phyloP scores from a whole-genome alignment of 2,888 invertebrate genomes.

The Limnephilus lunatus region DNA sequence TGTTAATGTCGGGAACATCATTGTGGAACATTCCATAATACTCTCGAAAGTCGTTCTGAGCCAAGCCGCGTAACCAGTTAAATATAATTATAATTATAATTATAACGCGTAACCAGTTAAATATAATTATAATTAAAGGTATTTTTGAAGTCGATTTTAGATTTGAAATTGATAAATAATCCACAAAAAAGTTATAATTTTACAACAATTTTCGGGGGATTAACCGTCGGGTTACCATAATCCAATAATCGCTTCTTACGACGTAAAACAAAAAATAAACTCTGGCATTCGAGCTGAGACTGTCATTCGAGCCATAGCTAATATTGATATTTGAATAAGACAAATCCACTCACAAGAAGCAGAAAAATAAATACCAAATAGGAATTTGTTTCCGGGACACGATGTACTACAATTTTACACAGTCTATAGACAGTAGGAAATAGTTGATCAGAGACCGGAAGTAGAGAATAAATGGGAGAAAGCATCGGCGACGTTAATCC shows the following conservation, averaged over 20 bases:
- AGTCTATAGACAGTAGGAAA: neutral
- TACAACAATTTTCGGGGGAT: too few relatives aligned
- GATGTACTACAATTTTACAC: neutral
- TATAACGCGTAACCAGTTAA: too few relatives aligned
- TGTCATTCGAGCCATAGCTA: slow-evolving; percentile 3
- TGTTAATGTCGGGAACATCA: too few relatives aligned
- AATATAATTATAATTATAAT: too few relatives aligned
- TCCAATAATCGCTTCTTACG: neutral
- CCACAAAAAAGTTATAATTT: too few relatives aligned
- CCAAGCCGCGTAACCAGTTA: too few relatives aligned
- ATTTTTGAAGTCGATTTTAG: too few relatives aligned
- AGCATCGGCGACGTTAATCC: slow-evolving; percentile 52
- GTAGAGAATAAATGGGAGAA: slow-evolving; percentile 27
- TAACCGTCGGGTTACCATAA: neutral
- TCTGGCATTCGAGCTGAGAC: too few relatives aligned
- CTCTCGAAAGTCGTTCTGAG: too few relatives aligned
- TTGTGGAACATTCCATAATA: too few relatives aligned
- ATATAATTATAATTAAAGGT: too few relatives aligned
- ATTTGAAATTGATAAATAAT: too few relatives aligned
- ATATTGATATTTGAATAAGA: slow-evolving; percentile 39
- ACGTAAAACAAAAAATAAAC: neutral
- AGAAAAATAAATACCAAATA: slow-evolving; percentile 37
- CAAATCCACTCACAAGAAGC: slow-evolving; percentile 49
- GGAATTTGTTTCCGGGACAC: slow-evolving; percentile 20
- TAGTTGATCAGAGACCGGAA: slow-evolving; percentile 31